A percentile compares a stretch with the other conserved stretches of the same genome.
Conservation (phyloP, 2,797 vertebrate species). For the Melopsittacus undulatus region DNA sequence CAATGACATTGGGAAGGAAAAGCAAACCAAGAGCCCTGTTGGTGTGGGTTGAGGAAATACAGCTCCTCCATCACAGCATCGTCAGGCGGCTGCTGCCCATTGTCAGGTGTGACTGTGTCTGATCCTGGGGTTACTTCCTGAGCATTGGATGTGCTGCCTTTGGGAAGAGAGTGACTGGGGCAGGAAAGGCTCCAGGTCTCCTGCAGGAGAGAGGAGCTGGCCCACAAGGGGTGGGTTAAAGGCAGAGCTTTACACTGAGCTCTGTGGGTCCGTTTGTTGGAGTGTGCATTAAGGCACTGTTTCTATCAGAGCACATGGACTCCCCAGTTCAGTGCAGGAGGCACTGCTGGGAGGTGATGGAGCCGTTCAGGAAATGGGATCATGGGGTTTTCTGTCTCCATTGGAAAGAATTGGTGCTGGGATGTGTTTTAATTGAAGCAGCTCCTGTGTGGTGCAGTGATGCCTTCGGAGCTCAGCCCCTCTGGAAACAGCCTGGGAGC, state of each 20-base stretch:
- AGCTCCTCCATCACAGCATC: not conserved
- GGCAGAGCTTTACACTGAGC: not conserved
- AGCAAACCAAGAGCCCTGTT: not conserved
- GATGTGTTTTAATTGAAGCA: not conserved
- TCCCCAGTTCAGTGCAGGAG: not conserved
- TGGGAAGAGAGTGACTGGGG: not conserved
- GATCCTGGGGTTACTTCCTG: not conserved
- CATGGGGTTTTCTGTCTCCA: not conserved
- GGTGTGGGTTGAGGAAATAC: not conserved
- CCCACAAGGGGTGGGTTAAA: not conserved
- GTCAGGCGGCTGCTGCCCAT: not conserved
- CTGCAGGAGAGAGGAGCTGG: not conserved
- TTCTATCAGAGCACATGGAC: not conserved
- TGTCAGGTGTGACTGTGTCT: not conserved
- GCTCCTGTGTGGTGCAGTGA: not conserved
- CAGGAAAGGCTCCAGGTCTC: not conserved
- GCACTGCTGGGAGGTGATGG: not conserved
- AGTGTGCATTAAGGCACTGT: not conserved
- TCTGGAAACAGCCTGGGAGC: not conserved
- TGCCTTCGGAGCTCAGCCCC: fast-evolving
- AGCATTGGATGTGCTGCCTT: not conserved
- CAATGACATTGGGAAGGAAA: not conserved
- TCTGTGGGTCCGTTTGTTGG: not conserved
- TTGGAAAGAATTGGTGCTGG: not conserved
- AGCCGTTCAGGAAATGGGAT: not conserved